Evolutionary conservation across 2,113 vertebrate genomes (phyloP).

Genomic region (Rhinolophus sinicus): DNA sequence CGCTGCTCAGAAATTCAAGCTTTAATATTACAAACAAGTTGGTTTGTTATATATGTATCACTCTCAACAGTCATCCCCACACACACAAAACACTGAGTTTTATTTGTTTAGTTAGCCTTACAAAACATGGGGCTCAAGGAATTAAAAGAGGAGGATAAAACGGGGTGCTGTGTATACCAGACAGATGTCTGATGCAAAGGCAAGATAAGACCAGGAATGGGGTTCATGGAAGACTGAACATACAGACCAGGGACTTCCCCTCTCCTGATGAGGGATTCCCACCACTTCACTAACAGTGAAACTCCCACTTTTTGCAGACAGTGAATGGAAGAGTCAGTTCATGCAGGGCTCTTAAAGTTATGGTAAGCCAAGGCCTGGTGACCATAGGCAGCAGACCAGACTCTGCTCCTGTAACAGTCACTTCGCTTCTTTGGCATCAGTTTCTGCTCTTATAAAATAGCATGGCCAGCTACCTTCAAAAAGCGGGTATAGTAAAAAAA

Average conservation of each 20-base stretch:
- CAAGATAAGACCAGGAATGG: slow-evolving; percentile 63
- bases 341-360: slow-evolving; percentile 28
- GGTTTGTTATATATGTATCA: slow-evolving; percentile 42
- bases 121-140: slow-evolving; percentile 70
- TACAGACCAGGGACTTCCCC: slow-evolving; percentile 69
- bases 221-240: slow-evolving; percentile 67
- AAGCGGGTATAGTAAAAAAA: background rate
- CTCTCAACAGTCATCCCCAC: slow-evolving; percentile 46
- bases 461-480: background rate
- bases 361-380: slow-evolving; percentile 43
- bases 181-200: slow-evolving; percentile 71
- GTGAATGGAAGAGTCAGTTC: background rate
- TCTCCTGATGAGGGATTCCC: background rate
- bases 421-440: background rate
- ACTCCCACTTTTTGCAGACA: slow-evolving; percentile 59
- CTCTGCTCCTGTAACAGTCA: background rate
- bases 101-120: slow-evolving; percentile 80
- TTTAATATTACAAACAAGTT: slow-evolving; percentile 76
- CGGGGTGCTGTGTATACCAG: slow-evolving; percentile 59
- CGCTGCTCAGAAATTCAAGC: slow-evolving; percentile 54
- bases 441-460: slow-evolving; percentile 17
- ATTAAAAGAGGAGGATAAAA: slow-evolving; percentile 67
- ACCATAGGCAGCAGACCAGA: background rate
- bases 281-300: slow-evolving; percentile 65
- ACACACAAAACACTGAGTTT: slow-evolving; percentile 54